phyloP scores from a whole-genome alignment of 2,888 invertebrate species.

The Torymus aiolomorphi region DNA sequence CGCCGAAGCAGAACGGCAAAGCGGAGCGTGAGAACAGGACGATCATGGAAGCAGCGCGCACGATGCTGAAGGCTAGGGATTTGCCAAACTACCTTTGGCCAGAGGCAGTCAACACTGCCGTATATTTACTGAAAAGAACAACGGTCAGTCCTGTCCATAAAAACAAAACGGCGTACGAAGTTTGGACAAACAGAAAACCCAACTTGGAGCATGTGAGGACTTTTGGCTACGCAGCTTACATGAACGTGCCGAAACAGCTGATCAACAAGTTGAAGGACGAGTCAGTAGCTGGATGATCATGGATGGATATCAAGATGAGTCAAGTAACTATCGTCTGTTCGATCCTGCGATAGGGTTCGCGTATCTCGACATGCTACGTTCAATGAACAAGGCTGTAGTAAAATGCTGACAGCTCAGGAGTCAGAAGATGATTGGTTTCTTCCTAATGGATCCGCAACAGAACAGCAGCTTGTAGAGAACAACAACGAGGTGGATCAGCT shows the following conservation, averaged over 20 bases:
- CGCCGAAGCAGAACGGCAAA: conserved; percentile 51
- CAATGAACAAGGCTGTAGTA: too few species aligned
- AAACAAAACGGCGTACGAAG: too few species aligned
- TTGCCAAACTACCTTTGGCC: not conserved
- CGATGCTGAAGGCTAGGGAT: not conserved
- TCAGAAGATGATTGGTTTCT: not conserved
- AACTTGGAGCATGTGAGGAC: not conserved
- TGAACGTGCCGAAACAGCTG: too few species aligned
- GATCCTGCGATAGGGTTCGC: not conserved
- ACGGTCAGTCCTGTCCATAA: too few species aligned
- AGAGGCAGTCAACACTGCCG: too few species aligned
- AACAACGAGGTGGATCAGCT: too few species aligned
- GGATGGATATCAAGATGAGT: not conserved
- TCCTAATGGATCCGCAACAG: not conserved
- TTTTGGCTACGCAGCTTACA: not conserved
- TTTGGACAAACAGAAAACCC: not conserved
- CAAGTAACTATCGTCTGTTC: not conserved
- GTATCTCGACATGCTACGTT: too few species aligned
- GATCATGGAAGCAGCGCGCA: not conserved
- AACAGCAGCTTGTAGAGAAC: not conserved
- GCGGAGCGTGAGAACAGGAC: not conserved
- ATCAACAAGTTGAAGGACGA: too few species aligned
- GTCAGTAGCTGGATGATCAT: too few species aligned
- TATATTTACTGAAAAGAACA: too few species aligned
- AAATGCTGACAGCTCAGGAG: not conserved